Evolutionary conservation across 2,113 vertebrate genomes (phyloP), one percentile per base, ranked within the genome.

Genomic region (Lasiurus cinereus): DNA sequence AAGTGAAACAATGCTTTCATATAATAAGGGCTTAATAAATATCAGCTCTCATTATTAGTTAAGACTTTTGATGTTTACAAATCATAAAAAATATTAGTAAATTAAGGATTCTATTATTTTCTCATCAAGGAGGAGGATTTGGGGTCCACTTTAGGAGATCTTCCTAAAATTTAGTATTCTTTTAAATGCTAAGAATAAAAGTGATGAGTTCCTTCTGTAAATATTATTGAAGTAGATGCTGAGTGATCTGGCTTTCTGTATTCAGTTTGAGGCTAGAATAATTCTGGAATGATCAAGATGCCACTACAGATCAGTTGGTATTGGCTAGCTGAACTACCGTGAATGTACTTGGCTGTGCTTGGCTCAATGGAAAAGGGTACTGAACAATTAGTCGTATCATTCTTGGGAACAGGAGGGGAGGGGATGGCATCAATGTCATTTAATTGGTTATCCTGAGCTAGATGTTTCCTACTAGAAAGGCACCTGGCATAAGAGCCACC

Each of bases 91-190:
- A 11, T 46, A 39, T 80, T 82, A 29, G 64, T 46, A 64, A 64
- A 64, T 64, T 31, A 64, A 83, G 36, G 21, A 64, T 64, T 46
- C 16, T 83, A 31, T 83, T 83, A 16, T 64, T 46, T 83, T 27
- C 36, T 14, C 36, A 64, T 64, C 27, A 39, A 64, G 56, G 86
- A 21, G 36, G 5, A 8, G 80, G 29, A 82, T 66, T 43, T 77
- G 27, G 16, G 19, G 9, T 64, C 15, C 9, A 82, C 39, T 36
- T 69, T 46, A 46, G 18, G 19, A 79, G 22, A 69, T 29, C 6
- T 67, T 87, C 36, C 31, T 92, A 94, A 86, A 89, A 50, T 72
- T 82, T 43, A 64, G 3, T 85, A 36, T 33, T 74, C 27, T 74
- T 93, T 10, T 56, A 76, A 82, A 70, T 78, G 31, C 14, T 76